Conservation (phyloP, 2,888 invertebrate species). For the Amiota mariae region DNA sequence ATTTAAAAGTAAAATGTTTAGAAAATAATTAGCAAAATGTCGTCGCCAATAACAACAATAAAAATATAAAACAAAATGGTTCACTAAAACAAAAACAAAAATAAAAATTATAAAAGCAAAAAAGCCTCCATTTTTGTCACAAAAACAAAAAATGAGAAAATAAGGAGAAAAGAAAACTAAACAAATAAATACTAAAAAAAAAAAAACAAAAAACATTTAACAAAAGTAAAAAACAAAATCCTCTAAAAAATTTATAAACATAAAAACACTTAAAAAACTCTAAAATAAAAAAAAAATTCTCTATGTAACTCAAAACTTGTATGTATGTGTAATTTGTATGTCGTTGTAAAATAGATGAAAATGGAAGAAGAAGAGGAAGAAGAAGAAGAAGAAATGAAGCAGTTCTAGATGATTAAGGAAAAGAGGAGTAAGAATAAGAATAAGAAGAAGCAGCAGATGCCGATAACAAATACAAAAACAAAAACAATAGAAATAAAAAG, state of each 20-base stretch:
- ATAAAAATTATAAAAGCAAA: neutral
- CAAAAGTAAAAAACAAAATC: conserved; percentile 15
- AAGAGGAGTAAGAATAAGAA: no score
- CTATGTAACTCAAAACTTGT: conserved; percentile 47
- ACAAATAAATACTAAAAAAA: conserved; percentile 1
- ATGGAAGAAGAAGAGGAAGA: conserved; percentile 21
- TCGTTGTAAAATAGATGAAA: conserved; percentile 38
- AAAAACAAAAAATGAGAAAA: conserved; percentile 20
- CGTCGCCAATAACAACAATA: no score
- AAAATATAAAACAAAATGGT: no score
- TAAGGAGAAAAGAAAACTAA: neutral
- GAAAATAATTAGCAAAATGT: no score
- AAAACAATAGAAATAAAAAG: no score
- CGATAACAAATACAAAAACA: no score
- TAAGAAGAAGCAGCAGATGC: no score
- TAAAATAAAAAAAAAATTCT: conserved; percentile 34
- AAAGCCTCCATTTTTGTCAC: neutral
- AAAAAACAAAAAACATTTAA: conserved; percentile 5
- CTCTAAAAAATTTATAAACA: neutral
- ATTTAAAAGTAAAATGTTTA: no score
- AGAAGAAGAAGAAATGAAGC: no score
- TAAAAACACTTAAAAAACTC: conserved; percentile 15
- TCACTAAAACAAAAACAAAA: conserved; percentile 32
- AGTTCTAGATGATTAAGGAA: no score
- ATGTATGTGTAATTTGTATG: conserved; percentile 25